Percentiles rank a stretch among this genome's conserved stretches.
Evolutionary conservation across 2,888 invertebrate genomes (phyloP).

Genomic region (Buathra laborator): DNA sequence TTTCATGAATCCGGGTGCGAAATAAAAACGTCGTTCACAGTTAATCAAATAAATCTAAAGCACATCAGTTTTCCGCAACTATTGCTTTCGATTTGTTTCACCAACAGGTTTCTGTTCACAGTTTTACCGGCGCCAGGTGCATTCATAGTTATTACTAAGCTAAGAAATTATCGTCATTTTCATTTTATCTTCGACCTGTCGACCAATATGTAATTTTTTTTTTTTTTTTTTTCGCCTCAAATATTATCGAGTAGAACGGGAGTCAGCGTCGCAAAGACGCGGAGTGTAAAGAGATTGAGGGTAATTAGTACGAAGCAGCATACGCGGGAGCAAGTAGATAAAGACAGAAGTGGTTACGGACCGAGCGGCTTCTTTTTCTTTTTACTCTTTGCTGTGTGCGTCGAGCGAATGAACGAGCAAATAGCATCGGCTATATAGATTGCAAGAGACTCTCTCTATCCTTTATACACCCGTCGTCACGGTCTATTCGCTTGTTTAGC

Average conservation of each 20-base stretch:
- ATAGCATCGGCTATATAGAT: constrained; percentile 27
- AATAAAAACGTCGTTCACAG: no score
- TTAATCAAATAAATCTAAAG: no score
- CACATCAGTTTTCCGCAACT: no score
- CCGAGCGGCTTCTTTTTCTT: background rate
- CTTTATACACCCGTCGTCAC: constrained; percentile 11
- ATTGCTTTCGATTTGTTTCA: no score
- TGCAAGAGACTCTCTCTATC: constrained; percentile 17
- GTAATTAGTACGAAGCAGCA: constrained; percentile 4
- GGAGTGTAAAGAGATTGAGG: background rate
- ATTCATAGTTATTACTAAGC: no score
- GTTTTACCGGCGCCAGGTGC: no score
- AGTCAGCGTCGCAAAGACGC: background rate
- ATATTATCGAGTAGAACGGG: background rate
- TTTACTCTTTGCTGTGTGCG: background rate
- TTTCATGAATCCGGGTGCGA: no score
- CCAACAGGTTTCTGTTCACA: no score
- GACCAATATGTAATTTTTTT: no score
- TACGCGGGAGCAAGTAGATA: constrained; percentile 3
- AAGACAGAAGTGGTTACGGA: constrained; percentile 1
- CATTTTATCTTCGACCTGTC: no score
- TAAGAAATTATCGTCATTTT: no score
- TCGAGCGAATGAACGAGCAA: constrained; percentile 14
- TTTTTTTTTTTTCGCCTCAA: no score
- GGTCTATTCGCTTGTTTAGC: constrained; percentile 80